Evolutionary conservation across 2,888 invertebrate species (phyloP), one percentile per base, ranked within the genome.

Genomic region (Choristoneura rosaceana): DNA sequence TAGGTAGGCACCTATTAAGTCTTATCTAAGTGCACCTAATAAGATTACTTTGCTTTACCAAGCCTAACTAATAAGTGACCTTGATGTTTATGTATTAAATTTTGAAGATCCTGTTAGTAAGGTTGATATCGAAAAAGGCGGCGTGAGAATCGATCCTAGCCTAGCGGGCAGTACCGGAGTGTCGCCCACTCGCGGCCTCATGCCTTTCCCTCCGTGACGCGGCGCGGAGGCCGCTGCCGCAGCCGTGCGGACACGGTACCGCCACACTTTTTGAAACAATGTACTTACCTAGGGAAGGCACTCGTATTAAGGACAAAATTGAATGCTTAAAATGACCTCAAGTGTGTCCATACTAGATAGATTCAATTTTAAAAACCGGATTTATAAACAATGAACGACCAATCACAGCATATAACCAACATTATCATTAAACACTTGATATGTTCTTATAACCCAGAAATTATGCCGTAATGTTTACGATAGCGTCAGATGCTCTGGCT

Each of bases 171-270:
- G 68, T 65, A 70, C 64, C 70, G 58, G 64, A 74, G 69, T 62
- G 74, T 80, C 83, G 80, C 84, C 81, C 78, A 79, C 78, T 73
- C 73, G 67, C 78, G 85, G 81, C 86, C 87, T 85, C 81, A 71
- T 77, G 82, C 87, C 86, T 87, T 87, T 87, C 85, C 84, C 85
- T 84, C 77, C 70, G 71, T 74, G 71, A 75, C 74, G 74, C 66
- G 50, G 65, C 60, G 61, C 68, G 75, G 62, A 74, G 64, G 50
- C 67, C 52, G 55, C 52, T 34, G 45, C 10, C 45, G 47, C 58
- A 25, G 69, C 25, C 34, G 38, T 67, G 62, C 67, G 63, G 55
- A 63, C 65, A 34, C 47, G 50, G 55, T 17, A 47, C 71, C 34
- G 64, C 71, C 74, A 74, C 61, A 61, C 60, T 75, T 73, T 74